These are phyloP conservation scores for Lysandra coridon DNA, from an alignment of 2,888 invertebrate genomes.

Conservation along the genomic window DNA sequence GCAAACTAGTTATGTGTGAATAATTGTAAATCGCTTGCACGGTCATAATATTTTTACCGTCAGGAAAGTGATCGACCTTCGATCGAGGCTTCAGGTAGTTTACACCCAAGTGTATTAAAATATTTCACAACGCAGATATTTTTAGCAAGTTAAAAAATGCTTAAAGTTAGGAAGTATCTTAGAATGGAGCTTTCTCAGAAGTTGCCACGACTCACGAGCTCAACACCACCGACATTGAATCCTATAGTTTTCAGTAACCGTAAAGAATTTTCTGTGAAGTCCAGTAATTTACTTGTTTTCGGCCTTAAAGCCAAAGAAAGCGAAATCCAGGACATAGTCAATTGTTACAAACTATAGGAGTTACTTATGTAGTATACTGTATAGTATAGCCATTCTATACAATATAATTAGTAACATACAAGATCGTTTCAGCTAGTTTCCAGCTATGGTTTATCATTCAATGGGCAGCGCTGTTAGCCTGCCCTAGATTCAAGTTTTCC, in stretches of 20 bases:
- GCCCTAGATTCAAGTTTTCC: constrained; percentile 16
- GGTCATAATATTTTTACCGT: constrained; percentile 33
- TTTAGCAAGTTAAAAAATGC: background rate
- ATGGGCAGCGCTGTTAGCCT: constrained; percentile 16
- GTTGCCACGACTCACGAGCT: background rate
- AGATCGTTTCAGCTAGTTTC: background rate
- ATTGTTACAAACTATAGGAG: background rate
- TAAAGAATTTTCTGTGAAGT: too few relatives aligned
- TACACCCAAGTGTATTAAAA: constrained; percentile 18
- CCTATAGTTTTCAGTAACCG: too few relatives aligned
- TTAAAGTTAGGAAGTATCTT: background rate
- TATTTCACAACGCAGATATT: constrained; percentile 28
- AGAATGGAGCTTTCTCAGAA: background rate
- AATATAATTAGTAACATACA: background rate
- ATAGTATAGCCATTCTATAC: background rate
- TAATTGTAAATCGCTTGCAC: constrained; percentile 27
- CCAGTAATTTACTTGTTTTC: too few relatives aligned
- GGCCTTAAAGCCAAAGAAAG: background rate
- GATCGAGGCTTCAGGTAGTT: constrained; percentile 30
- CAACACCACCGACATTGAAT: too few relatives aligned
- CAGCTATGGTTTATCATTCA: background rate
- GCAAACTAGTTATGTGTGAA: constrained; percentile 23
- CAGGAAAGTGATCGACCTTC: constrained; percentile 40
- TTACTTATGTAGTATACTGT: too few relatives aligned
- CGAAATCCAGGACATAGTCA: background rate